Evolutionary conservation across 2,797 vertebrate genomes (phyloP).

Genomic region (Thunnus albacares): DNA sequence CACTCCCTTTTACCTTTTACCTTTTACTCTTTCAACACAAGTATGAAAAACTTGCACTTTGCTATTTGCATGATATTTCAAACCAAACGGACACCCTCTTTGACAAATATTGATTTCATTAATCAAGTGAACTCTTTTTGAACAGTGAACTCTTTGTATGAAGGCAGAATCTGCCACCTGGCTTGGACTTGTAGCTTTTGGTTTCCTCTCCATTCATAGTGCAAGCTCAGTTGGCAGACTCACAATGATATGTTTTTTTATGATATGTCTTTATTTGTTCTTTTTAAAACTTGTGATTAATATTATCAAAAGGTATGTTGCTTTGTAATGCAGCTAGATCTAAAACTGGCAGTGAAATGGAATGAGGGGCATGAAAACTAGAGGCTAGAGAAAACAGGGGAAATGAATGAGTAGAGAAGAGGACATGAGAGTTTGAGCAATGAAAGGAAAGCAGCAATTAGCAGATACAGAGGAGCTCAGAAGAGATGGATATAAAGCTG

Average conservation of each 20-base stretch:
- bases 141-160: neutral
- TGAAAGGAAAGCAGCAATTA: slow-evolving; percentile 5
- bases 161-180: slow-evolving; percentile 13
- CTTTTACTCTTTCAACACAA: neutral
- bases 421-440: neutral
- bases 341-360: slow-evolving; percentile 19
- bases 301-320: neutral
- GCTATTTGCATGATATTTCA: slow-evolving; percentile 57
- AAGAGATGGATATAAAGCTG: neutral
- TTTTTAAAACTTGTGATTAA: slow-evolving; percentile 17
- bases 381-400: neutral
- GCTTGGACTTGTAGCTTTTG: slow-evolving; percentile 6
- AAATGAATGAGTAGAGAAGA: neutral
- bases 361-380: neutral
- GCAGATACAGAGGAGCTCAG: neutral
- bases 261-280: neutral
- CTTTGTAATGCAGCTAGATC: slow-evolving; percentile 14
- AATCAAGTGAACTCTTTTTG: slow-evolving; percentile 32
- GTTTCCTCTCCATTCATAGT: slow-evolving; percentile 18
- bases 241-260: slow-evolving; percentile 9
- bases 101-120: slow-evolving; percentile 54
- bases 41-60: slow-evolving; percentile 38
- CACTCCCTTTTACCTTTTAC: neutral
- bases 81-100: slow-evolving; percentile 21
- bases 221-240: neutral